Base-by-base conservation (phyloP, 2,888 invertebrate species). In the Chrysopilus asiliformis region DNA sequence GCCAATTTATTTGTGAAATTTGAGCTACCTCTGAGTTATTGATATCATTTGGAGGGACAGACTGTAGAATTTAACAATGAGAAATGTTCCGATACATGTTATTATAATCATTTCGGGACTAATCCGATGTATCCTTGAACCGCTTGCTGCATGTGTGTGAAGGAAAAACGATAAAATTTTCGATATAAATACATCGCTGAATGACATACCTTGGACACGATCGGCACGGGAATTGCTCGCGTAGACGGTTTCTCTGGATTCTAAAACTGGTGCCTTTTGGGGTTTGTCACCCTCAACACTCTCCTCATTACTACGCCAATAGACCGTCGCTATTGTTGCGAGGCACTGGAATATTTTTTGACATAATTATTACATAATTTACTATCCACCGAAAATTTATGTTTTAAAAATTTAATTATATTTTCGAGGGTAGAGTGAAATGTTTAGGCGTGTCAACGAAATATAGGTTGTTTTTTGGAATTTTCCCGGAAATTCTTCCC, bases 271-370 rank as follows among this genome's bases (percentile, higher is more conserved):
- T 34, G 79, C 79, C 54, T 77, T 76, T 52, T 75, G 72, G 50
- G 77, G 71, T 49, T 77, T 73, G 48, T 78, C 79, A 22, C 83
- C 80, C 59, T 83, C 81, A 34, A 86, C 83, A 53, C 84, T 85
- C 58, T 86, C 83, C 60, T 87, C 87, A 64, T 87, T 86, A 58
- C 80, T 84, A 49, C 80, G 72, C 78, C 81, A 82, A 64, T 87
- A 87, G 29, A 87, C 77, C 24, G 82, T 80, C 38, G 81, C 83
- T 61, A 87, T 86, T 50, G 81, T 85, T 41, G 87, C 86, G 57
- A 85, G 71, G 67, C 87, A 89, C 74, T 74, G 64, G 15, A 61
- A 57, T n/a, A n/a, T n/a, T n/a, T n/a, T n/a, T n/a, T n/a, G n/a
- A n/a, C n/a, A n/a, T n/a, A n/a, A n/a, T n/a, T n/a, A n/a, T n/a